These are phyloP conservation scores for Cybosia mesomella DNA, from an alignment of 2,888 invertebrate species.

Conservation along the genomic window DNA sequence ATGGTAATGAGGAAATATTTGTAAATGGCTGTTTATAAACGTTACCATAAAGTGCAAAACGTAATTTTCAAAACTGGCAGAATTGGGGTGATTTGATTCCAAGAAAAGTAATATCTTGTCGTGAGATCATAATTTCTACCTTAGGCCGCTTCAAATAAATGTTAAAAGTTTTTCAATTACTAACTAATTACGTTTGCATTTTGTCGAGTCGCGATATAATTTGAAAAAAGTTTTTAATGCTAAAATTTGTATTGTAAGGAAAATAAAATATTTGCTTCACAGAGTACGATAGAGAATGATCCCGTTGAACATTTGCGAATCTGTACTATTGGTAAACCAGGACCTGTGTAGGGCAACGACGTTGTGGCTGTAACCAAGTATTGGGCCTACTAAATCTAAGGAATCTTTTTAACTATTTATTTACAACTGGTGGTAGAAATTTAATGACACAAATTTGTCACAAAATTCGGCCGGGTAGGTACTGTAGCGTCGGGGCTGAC, in stretches of 20 bases:
- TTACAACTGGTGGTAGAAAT: too few species aligned
- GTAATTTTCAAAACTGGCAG: not conserved
- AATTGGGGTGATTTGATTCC: not conserved
- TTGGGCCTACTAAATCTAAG: too few species aligned
- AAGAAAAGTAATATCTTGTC: not conserved
- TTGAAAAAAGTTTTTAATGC: not conserved
- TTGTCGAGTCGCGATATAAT: not conserved
- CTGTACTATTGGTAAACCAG: too few species aligned
- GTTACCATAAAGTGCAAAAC: not conserved
- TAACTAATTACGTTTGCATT: not conserved
- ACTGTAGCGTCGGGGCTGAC: too few species aligned
- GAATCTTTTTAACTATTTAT: too few species aligned
- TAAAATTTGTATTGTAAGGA: not conserved
- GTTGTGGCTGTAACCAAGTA: too few species aligned
- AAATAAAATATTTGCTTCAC: not conserved
- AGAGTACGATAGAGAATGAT: too few species aligned
- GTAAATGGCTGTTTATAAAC: not conserved
- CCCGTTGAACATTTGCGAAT: too few species aligned
- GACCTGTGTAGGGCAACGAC: too few species aligned
- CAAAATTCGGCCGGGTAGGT: too few species aligned
- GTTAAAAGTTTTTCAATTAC: slow-evolving; percentile 4
- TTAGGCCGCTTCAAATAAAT: not conserved
- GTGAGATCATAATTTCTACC: not conserved
- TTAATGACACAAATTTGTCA: too few species aligned
- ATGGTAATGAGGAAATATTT: too few species aligned